phyloP scores from a whole-genome alignment of 2,113 vertebrate species.

The Chloropsis cyanopogon region DNA sequence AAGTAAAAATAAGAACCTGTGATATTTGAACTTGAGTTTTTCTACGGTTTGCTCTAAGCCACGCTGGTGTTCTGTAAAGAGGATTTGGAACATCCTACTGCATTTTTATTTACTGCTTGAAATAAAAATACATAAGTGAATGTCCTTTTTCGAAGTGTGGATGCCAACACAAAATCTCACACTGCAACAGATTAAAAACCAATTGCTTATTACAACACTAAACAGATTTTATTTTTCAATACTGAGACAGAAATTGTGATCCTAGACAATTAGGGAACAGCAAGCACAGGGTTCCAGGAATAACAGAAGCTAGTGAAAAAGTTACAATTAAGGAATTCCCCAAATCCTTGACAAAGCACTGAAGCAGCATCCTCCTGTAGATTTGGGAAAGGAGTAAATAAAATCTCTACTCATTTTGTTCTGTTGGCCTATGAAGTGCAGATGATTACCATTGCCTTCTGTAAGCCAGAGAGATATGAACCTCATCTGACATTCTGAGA shows the following conservation, averaged over 20 bases:
- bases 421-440: not conserved
- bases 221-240: not conserved
- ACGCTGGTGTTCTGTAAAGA: not conserved
- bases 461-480: not conserved
- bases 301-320: not conserved
- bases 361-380: not conserved
- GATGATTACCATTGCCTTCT: not conserved
- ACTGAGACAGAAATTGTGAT: not conserved
- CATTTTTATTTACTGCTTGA: not conserved
- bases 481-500: constrained; percentile 59
- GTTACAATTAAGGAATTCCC: not conserved
- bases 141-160: not conserved
- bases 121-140: not conserved
- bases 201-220: not conserved
- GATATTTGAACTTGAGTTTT: not conserved
- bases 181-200: not conserved
- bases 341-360: not conserved
- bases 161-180: not conserved
- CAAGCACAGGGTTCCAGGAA: not conserved
- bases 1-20: not conserved
- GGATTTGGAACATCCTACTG: not conserved
- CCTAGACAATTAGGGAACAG: not conserved
- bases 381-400: not conserved
- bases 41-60: not conserved
- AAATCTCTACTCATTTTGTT: not conserved